These are phyloP conservation scores for Synergus laeviventris DNA, from an alignment of 2,888 invertebrate species.

Conservation along the genomic window DNA sequence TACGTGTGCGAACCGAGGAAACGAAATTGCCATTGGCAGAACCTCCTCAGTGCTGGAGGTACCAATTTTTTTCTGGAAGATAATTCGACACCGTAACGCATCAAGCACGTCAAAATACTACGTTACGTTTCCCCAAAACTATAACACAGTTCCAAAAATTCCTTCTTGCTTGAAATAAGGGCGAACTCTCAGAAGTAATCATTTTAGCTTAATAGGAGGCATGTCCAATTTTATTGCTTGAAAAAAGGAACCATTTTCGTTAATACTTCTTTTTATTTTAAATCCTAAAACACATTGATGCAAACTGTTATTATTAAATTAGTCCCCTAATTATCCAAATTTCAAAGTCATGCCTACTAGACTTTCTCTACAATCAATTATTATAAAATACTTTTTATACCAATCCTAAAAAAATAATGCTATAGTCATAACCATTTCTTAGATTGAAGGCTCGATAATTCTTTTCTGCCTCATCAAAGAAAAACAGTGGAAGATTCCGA, in stretches of 20 bases:
- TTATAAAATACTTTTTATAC: not conserved
- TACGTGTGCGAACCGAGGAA: slow-evolving; percentile 58
- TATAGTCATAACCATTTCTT: slow-evolving; percentile 2
- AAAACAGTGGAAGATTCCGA: not conserved
- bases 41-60: slow-evolving; percentile 56
- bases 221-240: slow-evolving; percentile 23
- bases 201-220: slow-evolving; percentile 23
- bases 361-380: slow-evolving; percentile 6
- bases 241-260: not conserved
- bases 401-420: not conserved
- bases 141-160: slow-evolving; percentile 36
- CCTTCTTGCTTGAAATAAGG: slow-evolving; percentile 25
- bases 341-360: slow-evolving; percentile 26
- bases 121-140: slow-evolving; percentile 13
- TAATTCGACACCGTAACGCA: slow-evolving; percentile 61
- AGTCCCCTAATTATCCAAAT: slow-evolving; percentile 4
- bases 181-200: not conserved
- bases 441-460: not conserved
- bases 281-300: not conserved
- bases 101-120: slow-evolving; percentile 59
- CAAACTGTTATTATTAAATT: slow-evolving; percentile 10
- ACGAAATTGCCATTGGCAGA: slow-evolving; percentile 62
- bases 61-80: slow-evolving; percentile 63
- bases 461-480: slow-evolving; percentile 3
- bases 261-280: not conserved